A percentile compares a stretch with the other conserved stretches of the same genome.
Evolutionary conservation across 2,888 invertebrate species (phyloP).

Genomic region (Epirrhoe alternata): DNA sequence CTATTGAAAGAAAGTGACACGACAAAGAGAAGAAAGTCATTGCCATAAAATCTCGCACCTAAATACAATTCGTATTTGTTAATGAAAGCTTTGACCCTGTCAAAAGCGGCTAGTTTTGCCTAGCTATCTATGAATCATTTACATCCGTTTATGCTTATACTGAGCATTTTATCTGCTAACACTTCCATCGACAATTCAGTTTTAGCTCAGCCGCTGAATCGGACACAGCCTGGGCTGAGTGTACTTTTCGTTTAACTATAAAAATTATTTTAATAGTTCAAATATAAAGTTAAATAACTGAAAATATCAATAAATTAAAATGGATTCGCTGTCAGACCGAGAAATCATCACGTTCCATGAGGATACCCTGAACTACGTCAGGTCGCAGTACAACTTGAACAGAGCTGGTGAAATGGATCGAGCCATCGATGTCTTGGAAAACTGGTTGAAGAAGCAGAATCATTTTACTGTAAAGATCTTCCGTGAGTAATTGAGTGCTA

Average conservation of each 20-base stretch:
- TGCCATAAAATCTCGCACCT: too few relatives aligned
- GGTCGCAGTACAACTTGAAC: slow-evolving; percentile 48
- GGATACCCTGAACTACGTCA: slow-evolving; percentile 46
- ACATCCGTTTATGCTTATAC: not conserved
- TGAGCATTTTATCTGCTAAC: slow-evolving; percentile 13
- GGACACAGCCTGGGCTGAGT: not conserved
- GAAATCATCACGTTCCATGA: slow-evolving; percentile 44
- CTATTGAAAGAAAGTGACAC: too few relatives aligned
- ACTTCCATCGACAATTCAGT: slow-evolving; percentile 5
- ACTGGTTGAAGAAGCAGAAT: slow-evolving; percentile 54
- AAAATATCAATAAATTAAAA: slow-evolving; percentile 21
- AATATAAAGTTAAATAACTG: too few relatives aligned
- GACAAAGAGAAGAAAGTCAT: too few relatives aligned
- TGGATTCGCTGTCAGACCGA: slow-evolving; percentile 33
- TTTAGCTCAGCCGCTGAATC: not conserved
- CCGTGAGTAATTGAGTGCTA: slow-evolving; percentile 42
- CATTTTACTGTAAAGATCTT: slow-evolving; percentile 48
- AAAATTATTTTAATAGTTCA: too few relatives aligned
- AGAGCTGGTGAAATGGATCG: slow-evolving; percentile 51
- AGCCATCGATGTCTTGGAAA: slow-evolving; percentile 51
- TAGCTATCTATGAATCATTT: not conserved
- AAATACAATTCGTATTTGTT: too few relatives aligned
- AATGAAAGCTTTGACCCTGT: not conserved
- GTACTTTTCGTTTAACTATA: not conserved
- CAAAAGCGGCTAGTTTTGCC: not conserved